Conservation (phyloP, 2,888 invertebrate species). For the Eupeodes luniger region DNA sequence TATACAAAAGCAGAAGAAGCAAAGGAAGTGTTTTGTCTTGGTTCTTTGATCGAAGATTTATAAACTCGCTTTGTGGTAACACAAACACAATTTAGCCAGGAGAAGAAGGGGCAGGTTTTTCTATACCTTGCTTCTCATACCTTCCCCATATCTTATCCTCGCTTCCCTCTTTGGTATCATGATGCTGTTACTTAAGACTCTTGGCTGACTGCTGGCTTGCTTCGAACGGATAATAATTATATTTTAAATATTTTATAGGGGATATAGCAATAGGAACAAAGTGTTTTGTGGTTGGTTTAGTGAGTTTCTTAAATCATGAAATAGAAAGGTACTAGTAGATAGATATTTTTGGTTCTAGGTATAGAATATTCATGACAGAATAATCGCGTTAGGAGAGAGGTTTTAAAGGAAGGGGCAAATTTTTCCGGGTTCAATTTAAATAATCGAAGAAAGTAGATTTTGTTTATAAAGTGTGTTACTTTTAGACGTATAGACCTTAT, state of each 20-base stretch:
- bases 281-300: slow-evolving; percentile 62
- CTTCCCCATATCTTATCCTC: slow-evolving; percentile 23
- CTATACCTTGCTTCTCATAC: not conserved
- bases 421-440: slow-evolving; percentile 48
- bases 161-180: slow-evolving; percentile 5
- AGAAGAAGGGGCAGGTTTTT: not conserved
- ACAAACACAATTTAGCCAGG: not conserved
- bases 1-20: not conserved
- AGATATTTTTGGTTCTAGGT: no score
- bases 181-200: slow-evolving; percentile 56
- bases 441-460: not conserved
- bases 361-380: slow-evolving; percentile 38
- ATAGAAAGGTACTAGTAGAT: not conserved
- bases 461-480: no score
- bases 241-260: slow-evolving; percentile 70
- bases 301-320: slow-evolving; percentile 15
- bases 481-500: no score
- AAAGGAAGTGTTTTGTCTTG: slow-evolving; percentile 10
- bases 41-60: slow-evolving; percentile 52
- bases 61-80: slow-evolving; percentile 40
- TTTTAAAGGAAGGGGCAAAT: slow-evolving; percentile 30
- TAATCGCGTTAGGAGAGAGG: slow-evolving; percentile 60
- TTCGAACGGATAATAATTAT: slow-evolving; percentile 71
- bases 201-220: not conserved
- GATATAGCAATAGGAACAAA: slow-evolving; percentile 40